Percentiles rank a stretch among this genome's conserved stretches.
phyloP scores from a whole-genome alignment of 2,888 invertebrate species.

The Mechanitis messenoides region DNA sequence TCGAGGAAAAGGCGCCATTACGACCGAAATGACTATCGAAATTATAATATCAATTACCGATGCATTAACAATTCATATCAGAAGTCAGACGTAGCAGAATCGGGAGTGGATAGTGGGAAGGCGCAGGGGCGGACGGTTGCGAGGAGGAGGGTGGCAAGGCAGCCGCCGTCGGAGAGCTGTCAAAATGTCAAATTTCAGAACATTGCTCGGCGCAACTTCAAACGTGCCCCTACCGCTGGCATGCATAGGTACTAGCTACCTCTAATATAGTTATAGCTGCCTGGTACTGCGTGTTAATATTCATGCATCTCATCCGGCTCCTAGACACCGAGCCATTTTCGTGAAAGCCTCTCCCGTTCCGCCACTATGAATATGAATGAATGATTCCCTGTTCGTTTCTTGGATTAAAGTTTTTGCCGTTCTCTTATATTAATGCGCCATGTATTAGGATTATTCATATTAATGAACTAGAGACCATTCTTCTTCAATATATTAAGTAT shows the following conservation, averaged over 20 bases:
- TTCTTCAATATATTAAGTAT: too few relatives aligned
- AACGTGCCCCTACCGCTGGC: constrained; percentile 72
- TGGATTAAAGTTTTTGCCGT: constrained; percentile 60
- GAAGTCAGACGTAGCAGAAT: constrained; percentile 73
- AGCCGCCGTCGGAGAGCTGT: constrained; percentile 74
- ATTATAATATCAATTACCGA: constrained; percentile 76
- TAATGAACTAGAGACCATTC: not conserved
- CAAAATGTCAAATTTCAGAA: constrained; percentile 78
- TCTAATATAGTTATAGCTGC: constrained; percentile 71
- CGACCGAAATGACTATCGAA: constrained; percentile 61
- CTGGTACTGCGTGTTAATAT: constrained; percentile 71
- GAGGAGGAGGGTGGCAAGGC: constrained; percentile 54
- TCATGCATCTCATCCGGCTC: constrained; percentile 72
- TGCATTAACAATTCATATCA: constrained; percentile 76
- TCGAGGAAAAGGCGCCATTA: constrained; percentile 54
- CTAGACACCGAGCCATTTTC: constrained; percentile 70
- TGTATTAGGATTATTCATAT: constrained; percentile 1
- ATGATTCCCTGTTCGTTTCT: constrained; percentile 66
- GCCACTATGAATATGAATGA: constrained; percentile 73
- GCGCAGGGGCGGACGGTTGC: constrained; percentile 43
- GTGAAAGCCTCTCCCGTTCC: constrained; percentile 65
- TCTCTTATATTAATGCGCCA: constrained; percentile 21
- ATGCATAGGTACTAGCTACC: constrained; percentile 53
- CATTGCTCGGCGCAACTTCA: constrained; percentile 73
- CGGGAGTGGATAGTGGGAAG: constrained; percentile 61